Percentiles rank a stretch among this genome's conserved stretches.
Evolutionary conservation across 1,140 invertebrate genomes (phyloP).

Genomic region (Procambarus virginalis): DNA sequence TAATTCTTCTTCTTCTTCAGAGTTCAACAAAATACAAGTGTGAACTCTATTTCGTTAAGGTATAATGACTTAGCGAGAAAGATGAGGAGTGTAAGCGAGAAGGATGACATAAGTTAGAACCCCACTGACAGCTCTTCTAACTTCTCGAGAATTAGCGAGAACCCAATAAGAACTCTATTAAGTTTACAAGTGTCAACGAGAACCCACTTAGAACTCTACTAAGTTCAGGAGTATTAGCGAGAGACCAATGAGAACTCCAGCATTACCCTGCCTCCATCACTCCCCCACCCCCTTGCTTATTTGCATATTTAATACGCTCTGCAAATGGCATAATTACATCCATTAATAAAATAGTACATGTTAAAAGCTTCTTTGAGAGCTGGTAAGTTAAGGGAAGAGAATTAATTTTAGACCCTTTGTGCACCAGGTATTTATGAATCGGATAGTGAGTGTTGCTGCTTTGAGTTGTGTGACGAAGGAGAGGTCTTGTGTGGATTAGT

Average conservation of each 20-base stretch:
- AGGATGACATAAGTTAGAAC: too few species aligned
- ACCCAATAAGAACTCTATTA: too few species aligned
- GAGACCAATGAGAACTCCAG: not conserved
- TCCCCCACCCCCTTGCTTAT: not conserved
- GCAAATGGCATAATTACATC: slow-evolving; percentile 7
- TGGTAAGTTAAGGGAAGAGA: not conserved
- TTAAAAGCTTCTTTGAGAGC: slow-evolving; percentile 1
- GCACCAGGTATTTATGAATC: not conserved
- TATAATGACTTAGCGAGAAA: too few species aligned
- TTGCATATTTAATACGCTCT: slow-evolving; percentile 8
- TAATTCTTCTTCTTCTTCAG: too few species aligned
- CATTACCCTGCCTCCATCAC: not conserved
- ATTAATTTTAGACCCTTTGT: not conserved
- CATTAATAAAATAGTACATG: not conserved
- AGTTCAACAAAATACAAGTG: too few species aligned
- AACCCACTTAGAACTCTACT: not conserved
- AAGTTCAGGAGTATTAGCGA: not conserved
- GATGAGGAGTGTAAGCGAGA: too few species aligned
- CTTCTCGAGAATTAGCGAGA: too few species aligned
- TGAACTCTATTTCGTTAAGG: too few species aligned
- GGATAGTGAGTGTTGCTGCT: not conserved
- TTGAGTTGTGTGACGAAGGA: not conserved
- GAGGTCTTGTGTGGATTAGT: not conserved
- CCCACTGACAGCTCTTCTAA: too few species aligned
- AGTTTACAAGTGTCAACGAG: too few species aligned